Evolutionary conservation across 35 echinoderm and acorn worm species (phyloP).

Genomic region (Lytechinus pictus): DNA sequence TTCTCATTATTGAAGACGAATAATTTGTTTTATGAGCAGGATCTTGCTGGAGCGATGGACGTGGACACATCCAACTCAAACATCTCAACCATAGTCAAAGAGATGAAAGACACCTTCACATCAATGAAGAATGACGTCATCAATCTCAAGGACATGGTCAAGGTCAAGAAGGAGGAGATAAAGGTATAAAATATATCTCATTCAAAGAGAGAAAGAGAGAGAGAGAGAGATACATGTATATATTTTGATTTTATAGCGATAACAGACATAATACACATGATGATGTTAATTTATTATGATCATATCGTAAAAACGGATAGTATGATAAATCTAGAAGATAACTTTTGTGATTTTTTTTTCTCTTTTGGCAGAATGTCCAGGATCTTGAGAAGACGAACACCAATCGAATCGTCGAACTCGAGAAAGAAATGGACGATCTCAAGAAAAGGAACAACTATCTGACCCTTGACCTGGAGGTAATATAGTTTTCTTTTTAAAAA

Average conservation of each 20-base stretch:
- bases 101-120: neutral
- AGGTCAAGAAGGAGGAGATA: neutral
- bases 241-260: too few species aligned
- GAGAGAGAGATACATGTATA: too few species aligned
- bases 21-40: neutral
- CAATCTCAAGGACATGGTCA: neutral
- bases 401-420: neutral
- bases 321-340: neutral
- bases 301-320: too few species aligned
- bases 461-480: conserved; percentile 11
- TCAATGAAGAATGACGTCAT: neutral
- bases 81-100: neutral
- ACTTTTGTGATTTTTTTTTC: neutral
- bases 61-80: neutral
- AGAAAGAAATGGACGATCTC: neutral
- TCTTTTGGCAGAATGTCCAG: neutral
- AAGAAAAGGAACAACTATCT: conserved; percentile 3
- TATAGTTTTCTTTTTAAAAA: neutral
- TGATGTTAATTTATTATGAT: too few species aligned
- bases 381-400: neutral
- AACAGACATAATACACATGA: too few species aligned
- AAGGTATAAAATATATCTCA: neutral
- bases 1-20: neutral
- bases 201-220: too few species aligned
- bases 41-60: conserved; percentile 7